A percentile compares a stretch with the other conserved stretches of the same genome.
Evolutionary conservation across 2,797 vertebrate species (phyloP).

Genomic region (Balearica regulorum): DNA sequence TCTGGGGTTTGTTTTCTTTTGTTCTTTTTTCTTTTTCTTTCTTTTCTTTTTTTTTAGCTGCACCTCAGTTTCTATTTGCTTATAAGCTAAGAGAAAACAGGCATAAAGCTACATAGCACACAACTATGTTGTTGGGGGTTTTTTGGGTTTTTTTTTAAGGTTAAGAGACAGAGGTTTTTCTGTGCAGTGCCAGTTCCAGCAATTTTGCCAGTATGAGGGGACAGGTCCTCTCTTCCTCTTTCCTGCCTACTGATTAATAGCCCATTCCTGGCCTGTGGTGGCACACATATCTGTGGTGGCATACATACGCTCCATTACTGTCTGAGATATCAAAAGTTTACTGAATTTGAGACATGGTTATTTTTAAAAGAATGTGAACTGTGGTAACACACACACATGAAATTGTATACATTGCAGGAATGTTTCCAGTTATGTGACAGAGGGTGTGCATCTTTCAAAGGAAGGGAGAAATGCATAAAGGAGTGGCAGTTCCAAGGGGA

Average conservation of each 20-base stretch:
- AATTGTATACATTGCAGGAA: constrained; percentile 18
- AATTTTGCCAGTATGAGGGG: neutral
- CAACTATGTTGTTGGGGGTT: no score
- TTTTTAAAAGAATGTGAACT: constrained; percentile 27
- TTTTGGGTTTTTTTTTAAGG: neutral
- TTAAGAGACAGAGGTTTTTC: neutral
- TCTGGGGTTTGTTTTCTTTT: neutral
- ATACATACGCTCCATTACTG: neutral
- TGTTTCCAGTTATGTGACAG: constrained; percentile 39
- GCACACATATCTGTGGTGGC: neutral
- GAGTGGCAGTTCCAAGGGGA: neutral
- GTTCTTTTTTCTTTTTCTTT: no score
- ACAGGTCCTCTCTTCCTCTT: neutral
- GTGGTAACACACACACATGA: neutral
- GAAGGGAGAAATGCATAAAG: constrained; percentile 36
- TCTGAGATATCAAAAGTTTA: constrained; percentile 29
- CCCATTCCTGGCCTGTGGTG: neutral
- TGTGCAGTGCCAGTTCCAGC: neutral
- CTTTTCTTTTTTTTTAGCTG: neutral
- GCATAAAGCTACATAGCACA: neutral
- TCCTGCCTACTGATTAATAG: constrained; percentile 6
- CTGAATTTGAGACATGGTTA: neutral
- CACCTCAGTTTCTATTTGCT: neutral
- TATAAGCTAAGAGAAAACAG: neutral
- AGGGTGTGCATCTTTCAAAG: constrained; percentile 54